Base-by-base conservation (phyloP, 2,797 vertebrate genomes). In the Typhlichthys eigenmanni region DNA sequence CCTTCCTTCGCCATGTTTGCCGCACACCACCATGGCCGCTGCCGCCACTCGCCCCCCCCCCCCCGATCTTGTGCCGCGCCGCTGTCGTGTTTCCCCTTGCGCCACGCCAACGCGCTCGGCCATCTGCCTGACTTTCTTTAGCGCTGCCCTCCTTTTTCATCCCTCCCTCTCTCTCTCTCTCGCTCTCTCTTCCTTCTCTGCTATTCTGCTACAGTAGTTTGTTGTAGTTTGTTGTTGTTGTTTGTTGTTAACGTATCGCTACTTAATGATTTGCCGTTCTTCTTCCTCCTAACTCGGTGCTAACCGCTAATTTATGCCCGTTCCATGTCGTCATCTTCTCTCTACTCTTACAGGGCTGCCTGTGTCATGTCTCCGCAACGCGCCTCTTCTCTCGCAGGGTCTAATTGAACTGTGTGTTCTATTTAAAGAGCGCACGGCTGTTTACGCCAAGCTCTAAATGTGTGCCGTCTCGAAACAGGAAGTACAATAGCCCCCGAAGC, bases 401-500 rank as follows among this genome's bases (percentile, higher is more conserved):
- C 70, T 73, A 72, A 81, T 72, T 71, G 62, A 84, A 78, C 84
- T 62, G 78, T 74, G 74, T 1, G 65, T 85, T 77, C 87, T 90
- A 89, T 90, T 91, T 90, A 89, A 88, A 85, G 87, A 82, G 78
- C 63, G 72, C 70, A 38, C 81, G 67, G 66, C 69, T 88, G 84
- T 86, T 89, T 84, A 87, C 87, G 82, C 73, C 71, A 17, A 75
- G 68, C 81, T 83, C 62, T 83, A 86, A 90, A 82, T 76, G 74
- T 77, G 82, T 75, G 75, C 82, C 67, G 87, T 84, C 76, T 83
- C 85, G 86, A 87, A 90, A 88, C 88, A 91, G 88, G 89, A 90
- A 91, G 87, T 82, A 84, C 72, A 77, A 72, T 83, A 68, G 79
- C 72, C 82, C 82, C 78, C 34, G 51, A 65, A 87, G 80, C 57